These are phyloP conservation scores for Cerastis rubricosa DNA, from an alignment of 2,888 invertebrate genomes.

Conservation along the genomic window DNA sequence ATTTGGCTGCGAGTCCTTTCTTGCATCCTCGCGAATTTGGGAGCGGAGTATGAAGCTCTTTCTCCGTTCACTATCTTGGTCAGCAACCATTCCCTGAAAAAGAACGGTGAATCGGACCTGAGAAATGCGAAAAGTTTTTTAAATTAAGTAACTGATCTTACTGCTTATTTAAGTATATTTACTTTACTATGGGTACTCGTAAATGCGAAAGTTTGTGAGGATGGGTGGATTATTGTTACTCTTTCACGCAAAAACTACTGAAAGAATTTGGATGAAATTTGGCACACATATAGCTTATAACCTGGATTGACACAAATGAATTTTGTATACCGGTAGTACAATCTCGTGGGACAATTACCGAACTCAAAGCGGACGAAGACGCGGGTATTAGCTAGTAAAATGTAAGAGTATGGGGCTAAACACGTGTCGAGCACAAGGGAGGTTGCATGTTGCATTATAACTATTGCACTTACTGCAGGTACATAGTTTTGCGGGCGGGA, in stretches of 20 bases:
- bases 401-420: background rate
- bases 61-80: constrained; percentile 98
- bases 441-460: constrained; percentile 24
- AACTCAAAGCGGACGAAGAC: background rate
- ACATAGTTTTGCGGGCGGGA: constrained; percentile 27
- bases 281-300: background rate
- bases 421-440: constrained; percentile 1
- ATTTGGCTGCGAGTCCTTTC: constrained; percentile 98
- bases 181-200: background rate
- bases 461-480: constrained; percentile 26
- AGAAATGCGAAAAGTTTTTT: constrained; percentile 35
- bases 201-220: constrained; percentile 1
- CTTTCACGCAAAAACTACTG: background rate
- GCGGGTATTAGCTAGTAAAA: background rate
- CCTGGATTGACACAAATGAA: background rate
- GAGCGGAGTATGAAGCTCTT: constrained; percentile 97
- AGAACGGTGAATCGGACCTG: constrained; percentile 27
- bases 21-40: constrained; percentile 98
- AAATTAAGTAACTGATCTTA: background rate
- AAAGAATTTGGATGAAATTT: constrained; percentile 1
- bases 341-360: background rate
- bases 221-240: background rate
- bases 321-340: background rate
- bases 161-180: constrained; percentile 1
- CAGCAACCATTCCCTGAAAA: constrained; percentile 95